Evolutionary conservation across 2,113 vertebrate species (phyloP).

Genomic region (Cricetomys ansorgei): DNA sequence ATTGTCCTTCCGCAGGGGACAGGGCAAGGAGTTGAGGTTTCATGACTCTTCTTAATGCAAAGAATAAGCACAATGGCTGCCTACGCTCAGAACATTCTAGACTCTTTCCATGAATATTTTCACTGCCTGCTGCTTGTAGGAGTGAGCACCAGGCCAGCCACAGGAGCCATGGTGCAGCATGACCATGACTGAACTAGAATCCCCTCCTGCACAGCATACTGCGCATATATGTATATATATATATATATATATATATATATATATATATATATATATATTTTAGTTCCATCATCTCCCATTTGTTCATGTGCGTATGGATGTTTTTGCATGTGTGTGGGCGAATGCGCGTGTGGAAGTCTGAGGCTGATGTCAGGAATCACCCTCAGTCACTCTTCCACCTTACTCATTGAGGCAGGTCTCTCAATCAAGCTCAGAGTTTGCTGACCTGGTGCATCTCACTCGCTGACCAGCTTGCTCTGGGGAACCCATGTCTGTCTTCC

Average conservation of each 20-base stretch:
- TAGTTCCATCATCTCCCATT: background rate
- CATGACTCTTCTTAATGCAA: background rate
- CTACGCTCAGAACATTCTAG: background rate
- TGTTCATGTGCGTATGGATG: background rate
- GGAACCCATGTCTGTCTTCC: background rate
- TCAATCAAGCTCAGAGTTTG: background rate
- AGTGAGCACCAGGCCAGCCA: background rate
- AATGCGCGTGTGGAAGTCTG: background rate
- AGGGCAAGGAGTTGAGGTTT: background rate
- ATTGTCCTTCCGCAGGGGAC: background rate
- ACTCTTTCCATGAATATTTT: background rate
- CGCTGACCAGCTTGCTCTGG: background rate
- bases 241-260: no score
- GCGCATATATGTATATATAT: no score
- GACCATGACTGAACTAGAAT: fast-evolving
- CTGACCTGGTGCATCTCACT: background rate
- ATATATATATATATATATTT: no score
- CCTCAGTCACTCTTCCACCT: background rate
- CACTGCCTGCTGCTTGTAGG: background rate
- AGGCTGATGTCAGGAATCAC: background rate
- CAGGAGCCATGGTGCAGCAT: fast-evolving
- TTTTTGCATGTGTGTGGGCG: background rate
- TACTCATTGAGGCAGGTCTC: background rate
- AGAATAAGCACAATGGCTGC: background rate
- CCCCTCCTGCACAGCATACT: no score